phyloP scores from a whole-genome alignment of 2,113 vertebrate species.

The Misgurnus mizolepis region DNA sequence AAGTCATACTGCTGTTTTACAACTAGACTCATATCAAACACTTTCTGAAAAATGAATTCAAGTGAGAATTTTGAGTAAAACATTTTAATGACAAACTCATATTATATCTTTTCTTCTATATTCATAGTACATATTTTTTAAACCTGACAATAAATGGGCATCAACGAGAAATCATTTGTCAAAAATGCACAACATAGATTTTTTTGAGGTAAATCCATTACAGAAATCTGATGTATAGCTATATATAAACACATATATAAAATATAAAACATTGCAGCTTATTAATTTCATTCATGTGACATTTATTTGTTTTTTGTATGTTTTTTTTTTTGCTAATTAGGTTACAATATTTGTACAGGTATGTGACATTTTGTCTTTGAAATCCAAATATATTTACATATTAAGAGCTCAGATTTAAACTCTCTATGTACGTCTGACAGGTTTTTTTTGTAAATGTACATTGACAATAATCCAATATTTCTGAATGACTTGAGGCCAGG shows the following conservation, averaged over 20 bases:
- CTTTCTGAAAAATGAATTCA: not conserved
- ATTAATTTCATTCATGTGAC: too few relatives aligned
- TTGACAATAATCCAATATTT: too few relatives aligned
- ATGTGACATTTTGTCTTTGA: too few relatives aligned
- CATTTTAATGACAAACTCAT: constrained; percentile 76
- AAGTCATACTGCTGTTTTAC: not conserved
- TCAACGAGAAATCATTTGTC: constrained; percentile 75
- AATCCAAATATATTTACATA: too few relatives aligned
- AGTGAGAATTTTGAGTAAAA: constrained; percentile 54
- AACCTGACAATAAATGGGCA: constrained; percentile 79
- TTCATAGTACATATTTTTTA: constrained; percentile 84
- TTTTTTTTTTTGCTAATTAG: too few relatives aligned
- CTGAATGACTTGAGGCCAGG: too few relatives aligned
- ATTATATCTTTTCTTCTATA: constrained; percentile 75
- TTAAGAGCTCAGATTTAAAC: too few relatives aligned
- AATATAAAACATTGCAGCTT: constrained; percentile 40
- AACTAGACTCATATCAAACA: not conserved
- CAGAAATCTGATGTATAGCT: too few relatives aligned
- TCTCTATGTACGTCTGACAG: too few relatives aligned
- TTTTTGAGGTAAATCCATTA: constrained; percentile 50
- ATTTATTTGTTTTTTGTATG: too few relatives aligned
- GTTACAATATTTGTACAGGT: too few relatives aligned
- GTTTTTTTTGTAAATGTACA: too few relatives aligned
- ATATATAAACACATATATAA: constrained; percentile 67
- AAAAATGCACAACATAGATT: constrained; percentile 69